A percentile compares a stretch with the other conserved stretches of the same genome.
phyloP scores from a whole-genome alignment of 2,888 invertebrate species.

The Leucoma salicis region DNA sequence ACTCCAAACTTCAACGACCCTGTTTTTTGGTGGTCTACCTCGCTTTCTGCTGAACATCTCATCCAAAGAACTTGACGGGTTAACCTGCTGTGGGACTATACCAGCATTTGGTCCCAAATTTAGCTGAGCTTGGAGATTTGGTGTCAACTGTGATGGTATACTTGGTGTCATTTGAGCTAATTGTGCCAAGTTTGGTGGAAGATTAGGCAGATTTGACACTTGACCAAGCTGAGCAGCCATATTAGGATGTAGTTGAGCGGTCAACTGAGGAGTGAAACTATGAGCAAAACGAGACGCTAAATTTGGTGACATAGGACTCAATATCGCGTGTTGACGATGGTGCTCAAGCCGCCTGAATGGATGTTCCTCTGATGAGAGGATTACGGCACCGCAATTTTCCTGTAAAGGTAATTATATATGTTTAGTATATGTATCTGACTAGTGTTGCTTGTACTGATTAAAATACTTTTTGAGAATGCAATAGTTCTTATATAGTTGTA shows the following conservation, averaged over 20 bases:
- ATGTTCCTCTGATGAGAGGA: slow-evolving; percentile 87
- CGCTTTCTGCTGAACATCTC: slow-evolving; percentile 96
- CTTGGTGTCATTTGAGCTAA: slow-evolving; percentile 75
- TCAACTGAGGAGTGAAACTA: slow-evolving; percentile 75
- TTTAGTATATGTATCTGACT: too few relatives aligned
- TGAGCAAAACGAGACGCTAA: slow-evolving; percentile 82
- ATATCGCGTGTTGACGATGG: slow-evolving; percentile 91
- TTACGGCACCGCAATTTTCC: slow-evolving; percentile 91
- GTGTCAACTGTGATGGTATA: slow-evolving; percentile 64
- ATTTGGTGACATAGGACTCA: slow-evolving; percentile 83
- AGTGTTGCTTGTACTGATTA: too few relatives aligned
- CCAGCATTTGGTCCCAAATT: slow-evolving; percentile 64
- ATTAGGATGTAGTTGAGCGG: slow-evolving; percentile 74
- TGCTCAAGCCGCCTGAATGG: slow-evolving; percentile 92
- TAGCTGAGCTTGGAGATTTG: slow-evolving; percentile 71
- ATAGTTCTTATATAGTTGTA: too few relatives aligned
- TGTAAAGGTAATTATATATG: too few relatives aligned
- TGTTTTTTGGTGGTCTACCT: slow-evolving; percentile 98
- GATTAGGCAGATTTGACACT: slow-evolving; percentile 60
- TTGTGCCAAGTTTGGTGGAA: slow-evolving; percentile 73
- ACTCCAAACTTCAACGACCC: slow-evolving; percentile 95
- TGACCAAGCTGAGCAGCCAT: slow-evolving; percentile 76
- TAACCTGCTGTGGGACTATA: slow-evolving; percentile 64
- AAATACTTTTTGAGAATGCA: too few relatives aligned
- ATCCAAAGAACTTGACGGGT: slow-evolving; percentile 88